Conservation (phyloP, 2,888 invertebrate genomes). For the Metopia argyrocephala region DNA sequence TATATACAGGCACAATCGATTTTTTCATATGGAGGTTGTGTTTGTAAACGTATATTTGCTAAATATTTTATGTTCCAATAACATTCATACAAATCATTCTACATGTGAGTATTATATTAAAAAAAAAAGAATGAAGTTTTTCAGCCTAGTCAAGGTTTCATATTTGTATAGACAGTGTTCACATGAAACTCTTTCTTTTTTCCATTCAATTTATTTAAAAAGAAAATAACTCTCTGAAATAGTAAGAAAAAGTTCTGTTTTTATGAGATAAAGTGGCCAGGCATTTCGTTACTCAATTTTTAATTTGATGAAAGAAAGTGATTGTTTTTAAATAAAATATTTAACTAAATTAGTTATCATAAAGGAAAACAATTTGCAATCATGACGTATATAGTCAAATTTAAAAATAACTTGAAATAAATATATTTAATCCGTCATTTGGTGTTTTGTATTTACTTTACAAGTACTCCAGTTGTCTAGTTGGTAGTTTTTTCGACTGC, state of each 20-base stretch:
- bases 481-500: no score
- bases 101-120: background rate
- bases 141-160: slow-evolving; percentile 8
- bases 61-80: slow-evolving; percentile 21
- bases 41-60: slow-evolving; percentile 3
- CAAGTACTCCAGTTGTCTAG: no score
- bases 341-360: no score
- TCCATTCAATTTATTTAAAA: slow-evolving; percentile 7
- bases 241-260: background rate
- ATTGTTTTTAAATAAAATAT: no score
- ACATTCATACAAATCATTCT: background rate
- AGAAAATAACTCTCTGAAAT: background rate
- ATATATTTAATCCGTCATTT: no score
- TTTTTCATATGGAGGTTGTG: background rate
- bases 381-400: no score
- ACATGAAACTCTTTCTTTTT: background rate
- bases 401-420: no score
- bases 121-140: background rate
- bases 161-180: background rate
- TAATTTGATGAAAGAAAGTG: no score
- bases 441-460: no score
- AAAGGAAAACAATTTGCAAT: no score
- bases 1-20: background rate
- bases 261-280: background rate
- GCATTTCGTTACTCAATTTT: no score